Percentiles rank a stretch among this genome's conserved stretches.
Conservation (phyloP, 1,140 invertebrate genomes). For the Lanistes nyassanus region DNA sequence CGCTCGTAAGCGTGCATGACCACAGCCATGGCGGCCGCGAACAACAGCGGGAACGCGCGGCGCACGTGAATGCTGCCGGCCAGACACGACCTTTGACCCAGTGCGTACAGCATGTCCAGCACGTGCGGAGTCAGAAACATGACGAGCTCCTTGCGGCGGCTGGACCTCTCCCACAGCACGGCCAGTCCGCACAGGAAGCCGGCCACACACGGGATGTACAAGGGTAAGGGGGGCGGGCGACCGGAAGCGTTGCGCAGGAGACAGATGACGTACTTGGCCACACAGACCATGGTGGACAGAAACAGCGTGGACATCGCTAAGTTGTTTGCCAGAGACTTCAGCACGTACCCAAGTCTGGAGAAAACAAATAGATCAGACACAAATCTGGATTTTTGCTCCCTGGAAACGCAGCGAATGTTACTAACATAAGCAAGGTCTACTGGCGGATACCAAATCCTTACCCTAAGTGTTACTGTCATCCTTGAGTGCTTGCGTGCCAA, state of each 20-base stretch:
- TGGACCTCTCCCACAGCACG: constrained; percentile 50
- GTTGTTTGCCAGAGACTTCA: constrained; percentile 50
- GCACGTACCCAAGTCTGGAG: constrained; percentile 47
- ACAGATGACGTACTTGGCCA: constrained; percentile 57
- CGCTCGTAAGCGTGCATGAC: constrained; percentile 61
- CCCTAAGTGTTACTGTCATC: no score
- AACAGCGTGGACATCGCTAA: constrained; percentile 50
- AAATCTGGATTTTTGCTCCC: no score
- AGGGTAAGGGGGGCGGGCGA: constrained; percentile 44
- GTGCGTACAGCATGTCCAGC: constrained; percentile 44
- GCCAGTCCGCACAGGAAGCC: constrained; percentile 48
- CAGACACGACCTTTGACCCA: constrained; percentile 31
- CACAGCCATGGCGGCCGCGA: constrained; percentile 50
- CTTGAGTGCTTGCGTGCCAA: no score
- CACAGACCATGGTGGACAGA: constrained; percentile 52
- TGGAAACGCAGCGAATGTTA: no score
- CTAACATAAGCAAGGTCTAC: no score
- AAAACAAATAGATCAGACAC: no score
- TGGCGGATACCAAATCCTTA: no score
- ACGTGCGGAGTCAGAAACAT: constrained; percentile 55
- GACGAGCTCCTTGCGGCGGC: constrained; percentile 49
- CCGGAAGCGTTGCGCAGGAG: constrained; percentile 43
- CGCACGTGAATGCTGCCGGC: constrained; percentile 29
- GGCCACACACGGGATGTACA: constrained; percentile 48
- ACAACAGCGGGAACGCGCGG: constrained; percentile 44